These are phyloP conservation scores for Lordiphosa mommai DNA, from an alignment of 1,140 invertebrate genomes.

Conservation along the genomic window DNA sequence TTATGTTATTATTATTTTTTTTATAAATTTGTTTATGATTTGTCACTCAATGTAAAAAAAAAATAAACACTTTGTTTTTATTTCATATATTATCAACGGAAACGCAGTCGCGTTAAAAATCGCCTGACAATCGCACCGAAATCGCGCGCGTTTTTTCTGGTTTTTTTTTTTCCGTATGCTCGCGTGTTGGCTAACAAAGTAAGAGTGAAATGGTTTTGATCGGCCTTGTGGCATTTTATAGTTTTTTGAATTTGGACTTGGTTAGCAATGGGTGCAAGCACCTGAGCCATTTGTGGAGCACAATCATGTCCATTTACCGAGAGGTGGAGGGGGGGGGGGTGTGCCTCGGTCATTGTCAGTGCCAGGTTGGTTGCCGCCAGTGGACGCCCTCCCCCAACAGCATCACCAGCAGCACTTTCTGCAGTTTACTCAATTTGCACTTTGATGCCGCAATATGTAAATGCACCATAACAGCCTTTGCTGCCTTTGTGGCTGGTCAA, in stretches of 20 bases:
- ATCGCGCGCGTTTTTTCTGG: constrained; percentile 11
- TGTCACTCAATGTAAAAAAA: constrained; percentile 38
- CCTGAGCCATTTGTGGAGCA: constrained; percentile 24
- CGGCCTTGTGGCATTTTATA: constrained; percentile 54
- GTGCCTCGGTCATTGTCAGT: constrained; percentile 2
- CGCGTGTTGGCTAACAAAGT: constrained; percentile 65
- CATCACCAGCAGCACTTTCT: too few relatives aligned
- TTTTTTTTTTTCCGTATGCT: constrained; percentile 14
- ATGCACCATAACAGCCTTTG: too few relatives aligned
- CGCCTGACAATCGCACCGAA: constrained; percentile 1
- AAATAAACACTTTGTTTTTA: constrained; percentile 4
- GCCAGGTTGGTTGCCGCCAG: neutral
- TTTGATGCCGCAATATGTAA: too few relatives aligned
- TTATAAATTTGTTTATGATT: constrained; percentile 16
- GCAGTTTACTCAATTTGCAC: too few relatives aligned
- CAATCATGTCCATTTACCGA: neutral
- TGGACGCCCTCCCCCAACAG: neutral
- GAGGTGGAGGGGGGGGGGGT: neutral
- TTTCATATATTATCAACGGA: constrained; percentile 5
- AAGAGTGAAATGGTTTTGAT: constrained; percentile 64
- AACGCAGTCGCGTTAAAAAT: neutral
- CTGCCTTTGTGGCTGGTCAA: too few relatives aligned
- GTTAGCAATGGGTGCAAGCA: constrained; percentile 56
- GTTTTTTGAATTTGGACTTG: constrained; percentile 4
- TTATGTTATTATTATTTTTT: constrained; percentile 28